Evolutionary conservation across 2,888 invertebrate species (phyloP), one percentile per base, ranked within the genome.

Genomic region (Cosmorhoe ocellata): DNA sequence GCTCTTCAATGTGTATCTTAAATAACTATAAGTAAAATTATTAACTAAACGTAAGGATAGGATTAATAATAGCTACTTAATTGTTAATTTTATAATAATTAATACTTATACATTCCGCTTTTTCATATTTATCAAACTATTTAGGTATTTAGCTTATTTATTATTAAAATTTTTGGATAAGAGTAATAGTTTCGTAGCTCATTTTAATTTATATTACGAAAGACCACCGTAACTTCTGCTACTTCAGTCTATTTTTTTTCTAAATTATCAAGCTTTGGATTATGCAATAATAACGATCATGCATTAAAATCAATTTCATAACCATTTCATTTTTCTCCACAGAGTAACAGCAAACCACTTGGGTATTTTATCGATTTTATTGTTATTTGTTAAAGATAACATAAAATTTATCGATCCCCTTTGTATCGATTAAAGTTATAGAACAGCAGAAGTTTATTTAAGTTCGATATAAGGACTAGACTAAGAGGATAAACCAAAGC

Each of bases 401-500:
- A 3, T 14, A 47, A 49, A 39, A 33, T 39, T 1, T 36, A 8
- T 41, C 40, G 47, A 48, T n/a, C 11, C 49, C 49, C 48, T 51
- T 54, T 33, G 45, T 42, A 51, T 50, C 32, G 11, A 22, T 24
- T 34, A 7, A 40, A 6, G 14, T 39, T 37, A 28, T 12, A 41
- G 39, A 43, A 37, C 36, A 46, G 55, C 52, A 53, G 37, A 44
- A 46, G 43, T 56, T 61, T 59, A 45, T 18, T 58, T 58, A 56
- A 62, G 39, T 47, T 51, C 56, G 54, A 63, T 41, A 47, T 63
- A 51, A 38, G 24, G 44, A 34, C 33, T 56, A 51, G 48, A 38
- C 61, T 68, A 75, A 76, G 18, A 80, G 77, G 80, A 67, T 76
- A 75, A 81, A 86, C 85, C 88, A 87, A 90, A 88, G 87, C 86